Conservation (phyloP, 2,113 vertebrate genomes). For the Hippocampus mohnikei region DNA sequence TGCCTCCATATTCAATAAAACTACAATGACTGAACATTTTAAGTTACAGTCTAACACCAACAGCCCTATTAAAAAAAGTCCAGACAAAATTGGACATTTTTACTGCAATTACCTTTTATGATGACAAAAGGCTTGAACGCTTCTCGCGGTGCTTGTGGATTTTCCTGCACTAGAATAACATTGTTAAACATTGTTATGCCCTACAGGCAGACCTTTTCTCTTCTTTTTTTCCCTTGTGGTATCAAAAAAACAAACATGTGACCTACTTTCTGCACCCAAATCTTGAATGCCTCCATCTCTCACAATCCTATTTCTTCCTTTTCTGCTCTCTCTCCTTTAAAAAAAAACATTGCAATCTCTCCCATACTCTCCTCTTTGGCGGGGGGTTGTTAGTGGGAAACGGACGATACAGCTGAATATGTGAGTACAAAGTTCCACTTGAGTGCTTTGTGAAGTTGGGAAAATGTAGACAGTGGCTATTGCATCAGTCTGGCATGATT, state of each 20-base stretch:
- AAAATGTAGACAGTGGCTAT: slow-evolving; percentile 49
- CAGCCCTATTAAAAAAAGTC: not conserved
- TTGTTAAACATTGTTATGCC: slow-evolving; percentile 6
- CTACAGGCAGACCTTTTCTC: slow-evolving; percentile 21
- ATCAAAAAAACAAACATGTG: slow-evolving; percentile 38
- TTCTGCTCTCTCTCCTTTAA: slow-evolving; percentile 46
- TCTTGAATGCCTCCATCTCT: slow-evolving; percentile 57
- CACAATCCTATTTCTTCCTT: slow-evolving; percentile 70
- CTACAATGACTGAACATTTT: slow-evolving; percentile 15
- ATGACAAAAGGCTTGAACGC: not conserved
- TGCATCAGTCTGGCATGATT: slow-evolving; percentile 60
- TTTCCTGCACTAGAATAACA: slow-evolving; percentile 4
- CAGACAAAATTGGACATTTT: not conserved
- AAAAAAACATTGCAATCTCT: slow-evolving; percentile 62
- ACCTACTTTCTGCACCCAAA: slow-evolving; percentile 55
- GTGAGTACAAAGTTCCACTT: slow-evolving; percentile 79
- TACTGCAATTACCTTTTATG: slow-evolving; percentile 1
- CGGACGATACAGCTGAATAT: slow-evolving; percentile 95
- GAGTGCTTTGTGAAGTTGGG: slow-evolving; percentile 58
- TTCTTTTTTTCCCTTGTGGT: slow-evolving; percentile 41
- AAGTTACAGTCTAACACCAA: not conserved
- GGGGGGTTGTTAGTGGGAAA: slow-evolving; percentile 92
- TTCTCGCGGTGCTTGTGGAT: not conserved
- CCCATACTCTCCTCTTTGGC: slow-evolving; percentile 72
- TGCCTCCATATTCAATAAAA: not conserved